Evolutionary conservation across 23 tunicate species (phyloP), one percentile per base, ranked within the genome.

Genomic region (Ascidia mentula): DNA sequence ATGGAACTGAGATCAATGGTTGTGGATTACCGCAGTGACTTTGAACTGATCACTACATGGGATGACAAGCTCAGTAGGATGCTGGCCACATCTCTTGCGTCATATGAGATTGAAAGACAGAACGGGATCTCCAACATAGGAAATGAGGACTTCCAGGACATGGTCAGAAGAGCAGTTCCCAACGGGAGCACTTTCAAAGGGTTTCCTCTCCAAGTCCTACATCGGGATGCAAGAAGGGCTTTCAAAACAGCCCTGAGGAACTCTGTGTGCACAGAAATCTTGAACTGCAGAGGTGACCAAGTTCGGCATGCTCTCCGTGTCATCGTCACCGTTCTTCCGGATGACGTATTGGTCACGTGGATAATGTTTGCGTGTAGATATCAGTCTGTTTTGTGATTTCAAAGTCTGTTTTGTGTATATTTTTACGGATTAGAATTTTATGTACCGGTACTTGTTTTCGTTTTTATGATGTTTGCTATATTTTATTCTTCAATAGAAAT

Each of bases 181-280:
- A 92, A 93, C 24, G 98, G 98, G 15, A 76, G 84, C 78, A 93
- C 98, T 0, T 93, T 93, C 40, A 93, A 93, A 77, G 98, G 98
- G 1, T 93, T 93, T 78, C 98, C 98, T 0, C 61, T 88, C 6
- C 98, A 93, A 39, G 76, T 88, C 28, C 72, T 80, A 7, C 98
- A 93, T 37, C 79, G 89, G 26, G 81, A 93, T 73, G 77, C 93
- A 1, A 77, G 87, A 0, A 80, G 83, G 39, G 83, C 78, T 22
- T 82, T 93, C 69, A 75, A 87, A 37, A 79, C 78, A 26, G 89
- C 89, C 32, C 36, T 93, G 46, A 93, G 77, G 81, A 82, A 79
- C 82, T 28, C 40, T 37, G 91, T 93, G 31, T 93, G 93, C 72
- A 79, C 84, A 15, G 98, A 84, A 24, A 88, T 93, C 40, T 18